These are phyloP conservation scores for Eubasilissa splendida DNA, from an alignment of 2,888 invertebrate genomes.

Conservation along the genomic window DNA sequence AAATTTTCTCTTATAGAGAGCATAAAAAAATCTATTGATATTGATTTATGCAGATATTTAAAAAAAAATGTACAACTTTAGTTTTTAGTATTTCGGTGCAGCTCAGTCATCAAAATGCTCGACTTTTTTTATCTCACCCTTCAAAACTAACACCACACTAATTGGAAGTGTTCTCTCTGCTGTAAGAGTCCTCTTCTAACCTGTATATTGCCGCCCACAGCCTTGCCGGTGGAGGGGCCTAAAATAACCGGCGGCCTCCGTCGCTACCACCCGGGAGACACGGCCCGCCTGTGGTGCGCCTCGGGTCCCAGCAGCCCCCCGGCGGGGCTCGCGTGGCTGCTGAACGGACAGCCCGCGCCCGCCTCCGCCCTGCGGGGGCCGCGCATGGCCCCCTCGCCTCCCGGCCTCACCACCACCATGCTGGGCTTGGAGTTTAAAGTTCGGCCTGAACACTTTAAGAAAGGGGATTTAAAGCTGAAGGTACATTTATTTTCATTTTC, in stretches of 20 bases:
- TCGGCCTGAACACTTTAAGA: slow-evolving; percentile 78
- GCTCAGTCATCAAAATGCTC: too few species aligned
- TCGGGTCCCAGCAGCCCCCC: slow-evolving; percentile 76
- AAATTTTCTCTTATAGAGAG: too few species aligned
- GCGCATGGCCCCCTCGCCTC: slow-evolving; percentile 70
- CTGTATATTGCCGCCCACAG: slow-evolving; percentile 61
- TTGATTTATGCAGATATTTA: too few species aligned
- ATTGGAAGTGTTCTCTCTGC: too few species aligned
- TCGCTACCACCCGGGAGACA: slow-evolving; percentile 75
- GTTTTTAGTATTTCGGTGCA: too few species aligned
- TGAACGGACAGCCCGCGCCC: slow-evolving; percentile 73
- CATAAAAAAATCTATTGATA: too few species aligned
- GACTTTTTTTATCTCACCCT: too few species aligned
- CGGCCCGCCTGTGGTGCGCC: slow-evolving; percentile 76
- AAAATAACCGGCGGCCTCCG: slow-evolving; percentile 74
- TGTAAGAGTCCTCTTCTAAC: too few species aligned
- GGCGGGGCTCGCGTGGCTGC: slow-evolving; percentile 74
- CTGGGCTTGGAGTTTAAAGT: slow-evolving; percentile 81
- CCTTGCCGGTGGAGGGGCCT: slow-evolving; percentile 75
- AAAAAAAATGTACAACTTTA: too few species aligned
- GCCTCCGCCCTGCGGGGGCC: slow-evolving; percentile 68
- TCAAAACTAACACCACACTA: too few species aligned
- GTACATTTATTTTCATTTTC: slow-evolving; percentile 59
- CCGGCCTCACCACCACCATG: slow-evolving; percentile 78
- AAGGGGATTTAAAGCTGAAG: slow-evolving; percentile 83